A percentile compares a stretch with the other conserved stretches of the same genome.
Evolutionary conservation across 2,888 invertebrate genomes (phyloP).

Genomic region (Bursaphelenchus okinawaensis): DNA sequence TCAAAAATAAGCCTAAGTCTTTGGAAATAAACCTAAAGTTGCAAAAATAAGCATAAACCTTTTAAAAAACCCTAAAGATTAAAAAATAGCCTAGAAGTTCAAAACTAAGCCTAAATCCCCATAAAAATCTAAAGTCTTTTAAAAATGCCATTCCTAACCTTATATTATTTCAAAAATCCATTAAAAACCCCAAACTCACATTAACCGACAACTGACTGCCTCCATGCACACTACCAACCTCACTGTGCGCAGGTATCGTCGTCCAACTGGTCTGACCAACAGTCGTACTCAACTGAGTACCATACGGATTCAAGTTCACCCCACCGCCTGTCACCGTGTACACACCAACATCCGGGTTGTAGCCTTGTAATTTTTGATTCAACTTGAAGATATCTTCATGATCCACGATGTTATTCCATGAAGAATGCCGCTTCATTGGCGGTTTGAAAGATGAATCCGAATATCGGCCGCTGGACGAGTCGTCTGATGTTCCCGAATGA

Average conservation of each 20-base stretch:
- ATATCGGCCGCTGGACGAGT: conserved; percentile 6
- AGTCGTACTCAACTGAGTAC: no score
- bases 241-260: neutral
- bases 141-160: no score
- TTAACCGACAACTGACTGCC: neutral
- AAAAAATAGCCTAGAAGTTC: no score
- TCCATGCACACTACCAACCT: neutral
- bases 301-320: neutral
- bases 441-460: conserved; percentile 9
- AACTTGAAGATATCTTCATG: neutral
- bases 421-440: neutral
- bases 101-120: no score
- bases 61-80: no score
- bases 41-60: no score
- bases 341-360: neutral
- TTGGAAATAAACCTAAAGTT: no score
- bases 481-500: conserved; percentile 7
- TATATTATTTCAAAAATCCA: no score
- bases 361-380: neutral
- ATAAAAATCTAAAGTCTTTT: no score
- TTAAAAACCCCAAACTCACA: neutral
- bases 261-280: neutral
- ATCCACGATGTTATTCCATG: neutral
- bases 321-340: neutral
- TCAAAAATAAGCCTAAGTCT: no score